A percentile compares a stretch with the other conserved stretches of the same genome.
Evolutionary conservation across 1,140 invertebrate species (phyloP).

Genomic region (Trichogramma pretiosum): DNA sequence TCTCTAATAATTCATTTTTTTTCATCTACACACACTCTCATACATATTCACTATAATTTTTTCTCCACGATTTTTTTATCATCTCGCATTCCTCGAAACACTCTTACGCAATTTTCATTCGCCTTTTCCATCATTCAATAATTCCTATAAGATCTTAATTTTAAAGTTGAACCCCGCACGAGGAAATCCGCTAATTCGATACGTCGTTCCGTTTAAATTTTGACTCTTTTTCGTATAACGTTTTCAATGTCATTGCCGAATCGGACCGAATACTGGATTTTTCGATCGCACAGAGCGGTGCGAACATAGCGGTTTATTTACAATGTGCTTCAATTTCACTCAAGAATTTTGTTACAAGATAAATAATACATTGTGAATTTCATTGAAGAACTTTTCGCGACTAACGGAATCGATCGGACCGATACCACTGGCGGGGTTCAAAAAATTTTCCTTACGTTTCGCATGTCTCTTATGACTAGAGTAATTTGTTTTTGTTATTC

Average conservation of each 20-base stretch:
- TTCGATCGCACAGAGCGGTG: conserved; percentile 17
- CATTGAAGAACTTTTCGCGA: conserved; percentile 6
- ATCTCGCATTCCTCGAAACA: conserved; percentile 8
- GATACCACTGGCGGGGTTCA: conserved; percentile 17
- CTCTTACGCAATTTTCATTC: conserved; percentile 15
- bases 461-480: conserved; percentile 19
- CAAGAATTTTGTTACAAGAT: not conserved
- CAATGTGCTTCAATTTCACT: conserved; percentile 11
- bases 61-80: conserved; percentile 19
- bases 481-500: conserved; percentile 8
- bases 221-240: conserved; percentile 18
- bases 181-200: conserved; percentile 22
- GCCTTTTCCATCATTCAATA: conserved; percentile 26
- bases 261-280: conserved; percentile 12
- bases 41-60: conserved; percentile 20
- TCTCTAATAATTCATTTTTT: conserved; percentile 23
- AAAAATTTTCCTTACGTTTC: conserved; percentile 20
- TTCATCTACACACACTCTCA: conserved; percentile 16
- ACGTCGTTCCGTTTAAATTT: conserved; percentile 21
- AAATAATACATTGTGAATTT: not conserved
- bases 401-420: conserved; percentile 11
- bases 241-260: not conserved
- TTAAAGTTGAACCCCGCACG: conserved; percentile 26
- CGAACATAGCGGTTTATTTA: conserved; percentile 17
- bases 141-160: conserved; percentile 29